Conservation (phyloP, 2,113 vertebrate species). For the Plotosus lineatus region DNA sequence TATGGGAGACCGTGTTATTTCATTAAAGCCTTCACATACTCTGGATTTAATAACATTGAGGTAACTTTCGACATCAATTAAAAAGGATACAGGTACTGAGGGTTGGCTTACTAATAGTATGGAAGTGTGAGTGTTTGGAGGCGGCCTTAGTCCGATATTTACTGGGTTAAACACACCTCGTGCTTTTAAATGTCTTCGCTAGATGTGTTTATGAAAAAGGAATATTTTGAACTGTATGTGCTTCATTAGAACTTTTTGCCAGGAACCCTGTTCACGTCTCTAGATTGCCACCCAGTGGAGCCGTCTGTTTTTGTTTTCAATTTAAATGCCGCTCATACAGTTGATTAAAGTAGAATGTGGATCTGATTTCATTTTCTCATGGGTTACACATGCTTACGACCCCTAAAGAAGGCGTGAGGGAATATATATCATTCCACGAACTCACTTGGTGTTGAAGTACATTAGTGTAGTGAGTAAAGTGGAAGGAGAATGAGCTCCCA, state of each 20-base stretch:
- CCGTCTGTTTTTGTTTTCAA: neutral
- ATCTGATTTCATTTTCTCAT: neutral
- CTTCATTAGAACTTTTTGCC: neutral
- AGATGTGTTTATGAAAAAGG: neutral
- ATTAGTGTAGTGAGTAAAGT: constrained; percentile 96
- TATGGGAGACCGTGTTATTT: too few species aligned
- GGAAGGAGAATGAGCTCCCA: constrained; percentile 95
- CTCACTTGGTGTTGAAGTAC: constrained; percentile 99
- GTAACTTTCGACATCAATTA: too few species aligned
- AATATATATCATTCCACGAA: constrained; percentile 39
- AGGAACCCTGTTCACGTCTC: neutral
- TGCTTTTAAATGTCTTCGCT: neutral
- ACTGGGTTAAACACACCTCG: neutral
- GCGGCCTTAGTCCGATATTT: too few species aligned
- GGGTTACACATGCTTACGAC: neutral
- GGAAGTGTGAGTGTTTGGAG: too few species aligned
- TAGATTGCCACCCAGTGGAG: neutral
- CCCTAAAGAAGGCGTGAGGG: neutral
- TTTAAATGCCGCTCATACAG: neutral
- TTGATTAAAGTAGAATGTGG: neutral
- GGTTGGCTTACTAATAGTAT: too few species aligned
- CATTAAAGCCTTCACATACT: too few species aligned
- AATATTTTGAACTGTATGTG: neutral
- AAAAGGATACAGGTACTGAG: too few species aligned
- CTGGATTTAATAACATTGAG: too few species aligned